Percentiles rank a stretch among this genome's conserved stretches.
Evolutionary conservation across 2,113 vertebrate genomes (phyloP).

Genomic region (Trachemys scripta): DNA sequence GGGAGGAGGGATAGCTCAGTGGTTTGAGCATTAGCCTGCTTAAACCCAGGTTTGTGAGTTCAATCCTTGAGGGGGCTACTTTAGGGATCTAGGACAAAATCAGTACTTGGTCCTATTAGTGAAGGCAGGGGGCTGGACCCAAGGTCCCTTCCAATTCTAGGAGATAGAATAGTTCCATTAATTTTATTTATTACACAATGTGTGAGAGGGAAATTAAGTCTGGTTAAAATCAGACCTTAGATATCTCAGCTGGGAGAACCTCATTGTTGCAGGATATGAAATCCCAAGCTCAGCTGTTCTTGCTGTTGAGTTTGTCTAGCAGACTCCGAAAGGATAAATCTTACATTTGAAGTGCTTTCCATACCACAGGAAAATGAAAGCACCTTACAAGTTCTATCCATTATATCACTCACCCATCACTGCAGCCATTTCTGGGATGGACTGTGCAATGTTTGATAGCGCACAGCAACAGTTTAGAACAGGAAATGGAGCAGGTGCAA

Average conservation of each 20-base stretch:
- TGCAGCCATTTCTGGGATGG: slow-evolving; percentile 7
- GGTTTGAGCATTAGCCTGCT: no score
- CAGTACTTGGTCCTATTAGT: no score
- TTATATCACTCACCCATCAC: background rate
- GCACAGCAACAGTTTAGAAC: slow-evolving; percentile 1
- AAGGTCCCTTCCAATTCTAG: no score
- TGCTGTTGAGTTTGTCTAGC: background rate
- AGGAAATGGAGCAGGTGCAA: background rate
- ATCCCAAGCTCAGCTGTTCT: slow-evolving; percentile 25
- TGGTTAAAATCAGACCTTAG: slow-evolving; percentile 24
- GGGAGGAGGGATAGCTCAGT: no score
- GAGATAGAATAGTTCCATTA: no score
- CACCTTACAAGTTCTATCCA: background rate
- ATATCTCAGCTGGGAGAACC: slow-evolving; percentile 52
- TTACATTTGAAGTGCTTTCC: background rate
- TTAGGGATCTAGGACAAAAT: no score
- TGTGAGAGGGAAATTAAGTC: slow-evolving; percentile 38
- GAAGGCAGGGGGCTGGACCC: no score
- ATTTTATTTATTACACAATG: fast-evolving
- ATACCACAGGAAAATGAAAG: background rate
- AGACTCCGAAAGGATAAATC: background rate
- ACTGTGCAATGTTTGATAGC: background rate
- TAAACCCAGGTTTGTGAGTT: no score
- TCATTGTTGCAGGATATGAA: slow-evolving; percentile 20
- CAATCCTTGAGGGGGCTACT: no score